Base-by-base conservation (phyloP, 2,888 invertebrate genomes). In the Caenorhabditis doughertyi region DNA sequence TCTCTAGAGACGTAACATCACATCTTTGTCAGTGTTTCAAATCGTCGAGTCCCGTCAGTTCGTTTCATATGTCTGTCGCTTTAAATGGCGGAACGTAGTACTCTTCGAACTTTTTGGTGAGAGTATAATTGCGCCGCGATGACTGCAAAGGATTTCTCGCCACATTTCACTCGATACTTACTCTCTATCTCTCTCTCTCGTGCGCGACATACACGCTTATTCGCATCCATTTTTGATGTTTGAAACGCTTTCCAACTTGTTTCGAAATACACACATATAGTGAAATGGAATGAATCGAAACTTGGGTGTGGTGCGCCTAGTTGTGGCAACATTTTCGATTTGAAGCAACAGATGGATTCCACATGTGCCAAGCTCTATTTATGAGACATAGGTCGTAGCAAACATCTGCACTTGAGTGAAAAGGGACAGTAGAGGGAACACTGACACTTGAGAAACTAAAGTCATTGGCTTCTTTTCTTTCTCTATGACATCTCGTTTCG, bases 181-280 rank as follows among this genome's bases (percentile, higher is more conserved):
- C 47, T 49, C 65, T 35, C 51, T 51, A 51, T 35, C 56, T 32
- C 47, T 49, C 65, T 35, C 51, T 51, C 65, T 35, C 56, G 27
- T 44, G 18, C 49, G 18, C 51, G 44, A 32, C 51, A 44, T 51
- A 47, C 64, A 39, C 55, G 39, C 62, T 65, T 67, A 76, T 76
- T 76, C 74, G 67, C 60, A 74, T 65, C 74, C 74, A 77, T 77
- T 77, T 77, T 77, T 77, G 77, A 67, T 77, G 60, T 77, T 68
- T 77, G 68, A 68, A 62, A 53, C 53, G 62, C 39, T 70, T 64
- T 49, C 23, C 35, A 42, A 72, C 72, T 72, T 60, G 72, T 62
- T 62, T 62, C 62, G 62, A 60, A 60, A 72, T 60, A 62, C 58
- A 47, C 53, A 42, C 47, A 35, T 16, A 11, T 21, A 55, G 68